Evolutionary conservation across 2,113 vertebrate genomes (phyloP), one percentile per base, ranked within the genome.

Genomic region (Pelvicachromis taeniatus): DNA sequence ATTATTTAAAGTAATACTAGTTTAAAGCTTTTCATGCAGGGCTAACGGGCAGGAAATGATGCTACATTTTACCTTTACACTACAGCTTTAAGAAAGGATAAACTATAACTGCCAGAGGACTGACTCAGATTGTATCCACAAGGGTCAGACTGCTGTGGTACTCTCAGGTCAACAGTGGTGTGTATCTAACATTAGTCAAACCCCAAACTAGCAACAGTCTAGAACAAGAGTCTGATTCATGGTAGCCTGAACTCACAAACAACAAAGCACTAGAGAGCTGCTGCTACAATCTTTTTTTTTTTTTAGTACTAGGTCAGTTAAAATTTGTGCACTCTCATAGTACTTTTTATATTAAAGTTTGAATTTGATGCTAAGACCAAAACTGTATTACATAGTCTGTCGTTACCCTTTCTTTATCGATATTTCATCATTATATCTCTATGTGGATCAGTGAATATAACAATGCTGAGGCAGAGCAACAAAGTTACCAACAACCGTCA

Each of bases 381-480:
- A 75, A 75, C 23, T 75, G 68, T 5, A 4, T 73, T 73, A 1
- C 26, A 75, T 19, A 75, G 0, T 75, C 0, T 0, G 0, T 50
- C 26, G 31, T n/a, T 75, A 50, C 6, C 0, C 16, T 31, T 75
- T 50, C 14, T 73, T 73, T 48, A 48, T 19, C 42, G 53, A 8
- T 17, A 29, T 75, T 53, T 78, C 11, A 29, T 65, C 23, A 54
- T 38, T 21, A 33, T 55, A 29, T 88, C 19, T 68, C 19, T 40
- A 2, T 29, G 6, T 38, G 54, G 19, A 31, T 84, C 55, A 17
- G 2, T 59, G 31, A 59, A 54, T 31, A 23, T 12, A 42, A 54
- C 23, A 86, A 29, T 38, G 61, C 17, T 73, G 50, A 86, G 33
- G 26, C 4, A 40, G 77, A 85, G 79, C 16, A 54, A 79, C 16